These are phyloP conservation scores for Actinopyga echinites DNA, from an alignment of 53 echinoderm and acorn worm genomes.

Conservation along the genomic window DNA sequence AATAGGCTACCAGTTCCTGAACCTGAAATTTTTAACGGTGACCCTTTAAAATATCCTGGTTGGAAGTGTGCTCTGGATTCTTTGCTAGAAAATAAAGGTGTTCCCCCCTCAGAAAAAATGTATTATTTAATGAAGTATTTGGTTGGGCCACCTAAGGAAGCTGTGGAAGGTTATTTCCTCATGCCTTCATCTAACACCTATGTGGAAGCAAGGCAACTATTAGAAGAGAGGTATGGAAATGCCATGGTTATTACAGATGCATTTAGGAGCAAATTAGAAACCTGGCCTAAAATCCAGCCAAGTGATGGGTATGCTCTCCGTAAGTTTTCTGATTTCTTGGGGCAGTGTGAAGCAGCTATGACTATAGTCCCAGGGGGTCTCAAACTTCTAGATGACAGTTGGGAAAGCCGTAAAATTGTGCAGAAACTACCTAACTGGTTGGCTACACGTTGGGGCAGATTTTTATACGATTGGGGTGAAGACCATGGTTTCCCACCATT, in stretches of 20 bases:
- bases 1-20: slow-evolving; percentile 1
- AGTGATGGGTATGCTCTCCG: not conserved
- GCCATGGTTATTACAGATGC: not conserved
- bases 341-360: not conserved
- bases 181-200: not conserved
- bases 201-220: not conserved
- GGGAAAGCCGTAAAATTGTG: not conserved
- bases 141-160: not conserved
- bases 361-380: not conserved
- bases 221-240: slow-evolving; percentile 4
- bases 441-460: not conserved
- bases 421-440: not conserved
- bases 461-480: not conserved
- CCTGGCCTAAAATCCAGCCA: not conserved
- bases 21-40: not conserved
- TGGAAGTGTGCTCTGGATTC: slow-evolving; percentile 1
- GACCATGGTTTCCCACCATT: not conserved
- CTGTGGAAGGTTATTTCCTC: slow-evolving; percentile 10
- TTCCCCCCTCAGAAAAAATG: not conserved
- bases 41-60: not conserved
- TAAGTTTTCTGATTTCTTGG: not conserved
- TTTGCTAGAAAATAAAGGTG: not conserved
- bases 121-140: not conserved
- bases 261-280: slow-evolving; percentile 1
- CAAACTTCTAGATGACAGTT: not conserved